phyloP scores from a whole-genome alignment of 2,797 vertebrate species.

The Anableps anableps region DNA sequence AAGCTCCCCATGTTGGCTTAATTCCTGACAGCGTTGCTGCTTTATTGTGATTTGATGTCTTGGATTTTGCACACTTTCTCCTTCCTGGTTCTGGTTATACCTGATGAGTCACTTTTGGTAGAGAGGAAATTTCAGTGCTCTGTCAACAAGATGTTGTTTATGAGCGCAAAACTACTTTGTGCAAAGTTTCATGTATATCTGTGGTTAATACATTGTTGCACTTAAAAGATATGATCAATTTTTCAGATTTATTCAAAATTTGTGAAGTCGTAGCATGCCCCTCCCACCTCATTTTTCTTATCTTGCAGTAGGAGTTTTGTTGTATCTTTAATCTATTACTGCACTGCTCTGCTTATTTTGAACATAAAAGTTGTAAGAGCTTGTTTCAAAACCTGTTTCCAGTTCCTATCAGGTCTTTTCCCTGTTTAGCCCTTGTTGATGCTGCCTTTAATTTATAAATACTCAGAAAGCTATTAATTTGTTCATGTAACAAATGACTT shows the following conservation, averaged over 20 bases:
- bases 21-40: neutral
- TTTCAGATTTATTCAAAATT: neutral
- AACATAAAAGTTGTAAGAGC: neutral
- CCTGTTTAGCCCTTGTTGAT: neutral
- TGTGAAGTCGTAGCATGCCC: neutral
- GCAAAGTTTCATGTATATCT: neutral
- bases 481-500: neutral
- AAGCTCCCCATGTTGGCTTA: conserved; percentile 18
- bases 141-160: conserved; percentile 28
- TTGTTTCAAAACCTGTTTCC: neutral
- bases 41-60: neutral
- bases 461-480: neutral
- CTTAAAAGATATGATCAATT: no score
- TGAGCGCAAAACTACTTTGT: neutral
- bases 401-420: no score
- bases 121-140: conserved; percentile 22
- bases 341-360: neutral
- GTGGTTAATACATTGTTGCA: neutral
- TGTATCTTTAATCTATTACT: neutral
- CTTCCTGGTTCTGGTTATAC: conserved; percentile 52
- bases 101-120: conserved; percentile 56
- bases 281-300: neutral
- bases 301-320: neutral
- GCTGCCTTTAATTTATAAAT: neutral
- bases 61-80: neutral